Conservation (phyloP, 2,888 invertebrate species). For the Brenthis ino region DNA sequence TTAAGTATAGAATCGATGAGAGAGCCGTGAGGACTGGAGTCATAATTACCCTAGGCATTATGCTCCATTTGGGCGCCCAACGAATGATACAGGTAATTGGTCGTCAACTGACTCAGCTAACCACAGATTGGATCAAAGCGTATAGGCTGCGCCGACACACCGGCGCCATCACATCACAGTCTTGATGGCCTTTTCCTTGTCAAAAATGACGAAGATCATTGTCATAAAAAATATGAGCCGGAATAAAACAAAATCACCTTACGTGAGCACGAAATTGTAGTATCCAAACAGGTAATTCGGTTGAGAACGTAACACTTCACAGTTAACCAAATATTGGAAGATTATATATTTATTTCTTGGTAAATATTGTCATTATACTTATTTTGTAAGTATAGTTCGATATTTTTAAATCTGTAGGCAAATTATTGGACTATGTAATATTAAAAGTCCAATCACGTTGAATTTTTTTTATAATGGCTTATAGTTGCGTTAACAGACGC, state of each 20-base stretch:
- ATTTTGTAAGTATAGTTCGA: no score
- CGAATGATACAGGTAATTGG: conserved; percentile 82
- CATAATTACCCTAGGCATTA: conserved; percentile 82
- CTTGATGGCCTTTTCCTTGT: conserved; percentile 82
- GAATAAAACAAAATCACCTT: conserved; percentile 71
- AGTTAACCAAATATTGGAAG: conserved; percentile 3
- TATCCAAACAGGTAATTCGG: conserved; percentile 52
- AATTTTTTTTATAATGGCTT: no score
- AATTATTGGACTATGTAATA: not conserved
- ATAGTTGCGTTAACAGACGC: no score
- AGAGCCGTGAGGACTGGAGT: conserved; percentile 56
- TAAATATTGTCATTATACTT: not conserved
- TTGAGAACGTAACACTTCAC: conserved; percentile 24
- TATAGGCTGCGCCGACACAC: conserved; percentile 65
- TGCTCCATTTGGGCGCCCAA: conserved; percentile 77
- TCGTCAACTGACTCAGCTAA: conserved; percentile 66
- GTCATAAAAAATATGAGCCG: conserved; percentile 74
- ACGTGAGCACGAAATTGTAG: conserved; percentile 72
- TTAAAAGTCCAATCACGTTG: not conserved
- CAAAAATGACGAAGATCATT: conserved; percentile 82
- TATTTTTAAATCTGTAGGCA: no score
- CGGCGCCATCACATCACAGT: conserved; percentile 77
- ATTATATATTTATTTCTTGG: not conserved
- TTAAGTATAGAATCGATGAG: conserved; percentile 9
- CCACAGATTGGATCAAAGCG: conserved; percentile 74